Base-by-base conservation (phyloP, 2,113 vertebrate genomes). In the Corythornis madagascariensis region DNA sequence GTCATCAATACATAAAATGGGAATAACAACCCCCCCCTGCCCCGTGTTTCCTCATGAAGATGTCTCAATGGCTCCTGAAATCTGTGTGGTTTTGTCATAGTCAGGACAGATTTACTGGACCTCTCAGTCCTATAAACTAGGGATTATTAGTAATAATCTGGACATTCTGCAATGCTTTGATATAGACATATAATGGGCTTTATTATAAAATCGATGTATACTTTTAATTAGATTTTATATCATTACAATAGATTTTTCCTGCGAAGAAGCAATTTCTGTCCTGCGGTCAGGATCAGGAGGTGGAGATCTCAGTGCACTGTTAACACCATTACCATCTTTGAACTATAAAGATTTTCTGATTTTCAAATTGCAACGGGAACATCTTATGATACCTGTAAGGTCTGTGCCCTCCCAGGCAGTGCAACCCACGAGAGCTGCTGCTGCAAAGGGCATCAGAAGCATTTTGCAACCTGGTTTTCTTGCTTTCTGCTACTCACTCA, bases 151-250 rank as follows among this genome's bases (percentile, higher is more conserved):
- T 61, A 90, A 66, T 81, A 81, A 85, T 71, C 63, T 83, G 47
- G 81, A 89, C 95, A 88, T 84, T 88, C 83, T 90, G 83, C 69
- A n/a, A 42, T 76, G 67, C 48, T 86, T 53, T 57, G 28, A 26
- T 47, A 67, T 50, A 69, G 35, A 24, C 47, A 93, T 86, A 31
- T 61, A 55, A 52, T 52, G 76, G 40, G 42, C 57, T 81, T 95
- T 91, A 86, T 90, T 78, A 38, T 77, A 45, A 88, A 92, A 91
- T 42, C 70, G 42, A 83, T 57, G 8, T 38, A 71, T 16, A 63
- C 38, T 45, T 67, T 42, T 24, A 56, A n/a, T 92, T 59, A 69
- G 31, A 35, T 45, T 60, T 75, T 64, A 11, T 52, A 45, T 42
- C 7, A 38, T n/a, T 61, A 13, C 42, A 42, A 42, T 10, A 19